Evolutionary conservation across 2,797 vertebrate species (phyloP).

Genomic region (Sylvilagus floridanus): DNA sequence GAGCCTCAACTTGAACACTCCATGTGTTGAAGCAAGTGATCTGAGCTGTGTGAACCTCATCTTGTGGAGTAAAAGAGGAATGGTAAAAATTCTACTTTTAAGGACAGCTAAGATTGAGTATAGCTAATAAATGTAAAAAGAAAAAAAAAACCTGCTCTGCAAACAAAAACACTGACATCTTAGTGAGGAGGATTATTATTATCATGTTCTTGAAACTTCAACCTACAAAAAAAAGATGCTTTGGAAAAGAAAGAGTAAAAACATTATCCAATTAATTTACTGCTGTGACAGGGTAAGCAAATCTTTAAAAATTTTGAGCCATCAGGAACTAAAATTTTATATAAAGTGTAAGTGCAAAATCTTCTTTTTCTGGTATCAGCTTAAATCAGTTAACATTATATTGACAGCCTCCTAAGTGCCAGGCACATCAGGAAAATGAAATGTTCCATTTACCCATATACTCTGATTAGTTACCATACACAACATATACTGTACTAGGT

Average conservation of each 20-base stretch:
- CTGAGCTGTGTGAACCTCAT: conserved; percentile 34
- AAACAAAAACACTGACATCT: conserved; percentile 28
- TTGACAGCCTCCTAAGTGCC: background rate
- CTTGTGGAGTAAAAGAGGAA: background rate
- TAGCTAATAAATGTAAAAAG: background rate
- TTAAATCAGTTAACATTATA: conserved; percentile 12
- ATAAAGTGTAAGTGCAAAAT: conserved; percentile 46
- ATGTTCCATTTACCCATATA: background rate
- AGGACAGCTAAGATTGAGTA: background rate
- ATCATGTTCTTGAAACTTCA: conserved; percentile 12
- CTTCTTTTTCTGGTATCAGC: conserved; percentile 10
- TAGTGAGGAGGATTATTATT: background rate
- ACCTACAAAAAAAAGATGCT: conserved; percentile 23
- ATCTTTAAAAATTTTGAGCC: background rate
- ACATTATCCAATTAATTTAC: background rate
- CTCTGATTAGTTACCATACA: background rate
- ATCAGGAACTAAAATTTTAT: conserved; percentile 12
- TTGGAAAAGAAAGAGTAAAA: background rate
- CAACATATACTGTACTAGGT: background rate
- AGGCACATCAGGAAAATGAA: background rate
- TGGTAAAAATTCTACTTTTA: conserved; percentile 29
- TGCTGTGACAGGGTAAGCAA: background rate
- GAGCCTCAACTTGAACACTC: background rate
- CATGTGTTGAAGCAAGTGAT: background rate
- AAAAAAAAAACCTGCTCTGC: background rate